Percentiles rank a stretch among this genome's conserved stretches.
phyloP scores from a whole-genome alignment of 2,113 vertebrate genomes.

The Origma solitaria region DNA sequence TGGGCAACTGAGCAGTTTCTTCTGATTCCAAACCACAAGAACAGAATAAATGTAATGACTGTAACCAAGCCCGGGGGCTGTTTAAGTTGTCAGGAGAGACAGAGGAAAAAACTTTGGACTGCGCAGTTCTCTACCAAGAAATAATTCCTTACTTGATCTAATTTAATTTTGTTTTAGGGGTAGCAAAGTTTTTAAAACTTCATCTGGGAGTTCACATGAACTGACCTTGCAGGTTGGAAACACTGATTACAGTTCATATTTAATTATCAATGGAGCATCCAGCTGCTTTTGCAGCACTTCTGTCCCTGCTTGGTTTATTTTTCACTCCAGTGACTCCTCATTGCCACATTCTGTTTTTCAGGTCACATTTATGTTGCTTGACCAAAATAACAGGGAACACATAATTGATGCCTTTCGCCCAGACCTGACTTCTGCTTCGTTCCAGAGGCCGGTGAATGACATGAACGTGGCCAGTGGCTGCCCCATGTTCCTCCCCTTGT shows the following conservation, averaged over 20 bases:
- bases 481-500: slow-evolving; percentile 74
- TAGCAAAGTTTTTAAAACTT: not conserved
- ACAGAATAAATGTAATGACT: not conserved
- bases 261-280: not conserved
- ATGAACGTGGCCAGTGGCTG: slow-evolving; percentile 82
- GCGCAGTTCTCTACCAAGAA: not conserved
- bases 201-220: not conserved
- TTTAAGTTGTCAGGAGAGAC: not conserved
- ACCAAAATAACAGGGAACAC: slow-evolving; percentile 78
- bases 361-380: slow-evolving; percentile 81
- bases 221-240: not conserved
- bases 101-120: not conserved
- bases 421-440: slow-evolving; percentile 70
- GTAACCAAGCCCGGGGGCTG: not conserved
- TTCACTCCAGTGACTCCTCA: not conserved
- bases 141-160: not conserved
- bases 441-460: slow-evolving; percentile 74
- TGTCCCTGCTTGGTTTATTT: not conserved
- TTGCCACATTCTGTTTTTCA: not conserved
- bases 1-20: not conserved
- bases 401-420: slow-evolving; percentile 75
- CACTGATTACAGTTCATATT: not conserved
- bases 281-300: not conserved
- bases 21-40: not conserved
- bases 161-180: not conserved